Conservation (phyloP, 2,797 vertebrate genomes). For the Sardinella longiceps region DNA sequence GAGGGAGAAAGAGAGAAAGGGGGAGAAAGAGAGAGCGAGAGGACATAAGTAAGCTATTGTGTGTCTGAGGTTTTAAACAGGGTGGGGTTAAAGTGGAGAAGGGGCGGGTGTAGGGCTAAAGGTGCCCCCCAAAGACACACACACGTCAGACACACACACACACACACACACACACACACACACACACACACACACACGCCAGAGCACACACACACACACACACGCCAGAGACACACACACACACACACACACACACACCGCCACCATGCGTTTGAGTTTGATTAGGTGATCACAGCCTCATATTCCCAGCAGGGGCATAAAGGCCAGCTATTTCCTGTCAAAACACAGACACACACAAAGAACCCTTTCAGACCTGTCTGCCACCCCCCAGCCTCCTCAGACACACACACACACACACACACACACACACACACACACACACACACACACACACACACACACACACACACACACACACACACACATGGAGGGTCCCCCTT, state of each 20-base stretch:
- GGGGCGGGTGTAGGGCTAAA: slow-evolving; percentile 54
- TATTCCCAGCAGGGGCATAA: slow-evolving; percentile 90
- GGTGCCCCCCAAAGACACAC: not conserved
- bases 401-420: slow-evolving; percentile 15
- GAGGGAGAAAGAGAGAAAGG: not conserved
- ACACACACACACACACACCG: not conserved
- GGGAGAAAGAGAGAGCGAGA: slow-evolving; percentile 44
- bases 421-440: slow-evolving; percentile 19
- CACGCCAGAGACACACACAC: not conserved
- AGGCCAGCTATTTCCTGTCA: slow-evolving; percentile 89
- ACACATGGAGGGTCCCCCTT: slow-evolving; percentile 7
- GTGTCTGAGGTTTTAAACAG: slow-evolving; percentile 65
- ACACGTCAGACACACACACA: slow-evolving; percentile 20
- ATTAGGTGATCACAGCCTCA: slow-evolving; percentile 91
- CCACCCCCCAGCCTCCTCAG: not conserved
- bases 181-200: not conserved
- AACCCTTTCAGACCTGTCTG: not conserved
- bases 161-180: slow-evolving; percentile 10
- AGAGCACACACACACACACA: not conserved
- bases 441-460: slow-evolving; percentile 21
- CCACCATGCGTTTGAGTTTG: slow-evolving; percentile 71
- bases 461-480: slow-evolving; percentile 21
- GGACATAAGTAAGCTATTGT: slow-evolving; percentile 83
- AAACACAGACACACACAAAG: slow-evolving; percentile 75
- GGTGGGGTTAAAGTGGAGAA: not conserved